These are phyloP conservation scores for Agrotis exclamationis DNA, from an alignment of 2,888 invertebrate genomes.

Conservation along the genomic window DNA sequence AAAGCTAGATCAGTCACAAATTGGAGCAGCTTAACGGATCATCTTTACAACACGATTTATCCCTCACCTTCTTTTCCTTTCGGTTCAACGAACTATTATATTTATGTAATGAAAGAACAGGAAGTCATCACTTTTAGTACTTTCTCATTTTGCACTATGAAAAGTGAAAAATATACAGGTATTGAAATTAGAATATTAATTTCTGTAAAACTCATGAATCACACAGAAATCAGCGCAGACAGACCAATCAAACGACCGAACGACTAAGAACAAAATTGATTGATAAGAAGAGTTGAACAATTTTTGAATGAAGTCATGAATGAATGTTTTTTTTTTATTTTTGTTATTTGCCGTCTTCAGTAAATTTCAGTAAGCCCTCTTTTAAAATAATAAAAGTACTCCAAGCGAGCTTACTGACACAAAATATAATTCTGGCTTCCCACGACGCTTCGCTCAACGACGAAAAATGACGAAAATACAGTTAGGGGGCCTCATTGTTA, in stretches of 20 bases:
- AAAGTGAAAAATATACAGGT: constrained; percentile 62
- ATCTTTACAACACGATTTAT: constrained; percentile 76
- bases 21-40: constrained; percentile 81
- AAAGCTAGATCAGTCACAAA: constrained; percentile 74
- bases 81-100: constrained; percentile 68
- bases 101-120: constrained; percentile 64
- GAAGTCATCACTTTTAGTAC: constrained; percentile 75
- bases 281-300: constrained; percentile 27
- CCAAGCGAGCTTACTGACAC: no score
- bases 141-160: constrained; percentile 72
- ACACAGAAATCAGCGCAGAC: constrained; percentile 81
- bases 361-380: background rate
- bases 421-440: no score
- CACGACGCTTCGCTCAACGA: background rate
- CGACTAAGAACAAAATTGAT: constrained; percentile 38
- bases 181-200: constrained; percentile 69
- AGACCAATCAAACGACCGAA: constrained; percentile 67
- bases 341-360: background rate
- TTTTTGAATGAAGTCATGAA: constrained; percentile 34
- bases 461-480: no score
- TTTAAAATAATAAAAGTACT: no score
- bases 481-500: no score
- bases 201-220: constrained; percentile 83
- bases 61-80: constrained; percentile 82
- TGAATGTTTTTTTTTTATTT: constrained; percentile 19